phyloP scores from a whole-genome alignment of 2,797 vertebrate species.

The Squalus acanthias region DNA sequence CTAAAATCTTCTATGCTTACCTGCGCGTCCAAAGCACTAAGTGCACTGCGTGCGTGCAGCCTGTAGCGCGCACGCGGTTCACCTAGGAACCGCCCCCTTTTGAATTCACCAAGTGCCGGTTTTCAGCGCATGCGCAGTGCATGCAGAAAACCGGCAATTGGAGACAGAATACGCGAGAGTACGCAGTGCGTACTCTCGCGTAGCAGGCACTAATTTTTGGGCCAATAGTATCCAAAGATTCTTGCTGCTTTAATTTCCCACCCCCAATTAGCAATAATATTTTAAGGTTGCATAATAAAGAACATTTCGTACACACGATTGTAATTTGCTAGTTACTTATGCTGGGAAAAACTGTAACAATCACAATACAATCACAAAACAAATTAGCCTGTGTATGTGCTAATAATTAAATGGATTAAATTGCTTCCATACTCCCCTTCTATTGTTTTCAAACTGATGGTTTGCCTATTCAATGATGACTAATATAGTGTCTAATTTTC shows the following conservation, averaged over 20 bases:
- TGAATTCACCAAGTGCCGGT: no score
- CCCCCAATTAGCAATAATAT: neutral
- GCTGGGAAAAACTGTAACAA: neutral
- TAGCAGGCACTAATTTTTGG: no score
- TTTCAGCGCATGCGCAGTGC: no score
- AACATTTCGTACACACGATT: neutral
- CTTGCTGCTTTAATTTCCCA: neutral
- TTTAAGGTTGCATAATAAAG: neutral
- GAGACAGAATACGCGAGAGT: no score
- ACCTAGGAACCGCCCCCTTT: no score
- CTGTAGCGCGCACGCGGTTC: no score
- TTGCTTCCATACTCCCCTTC: neutral
- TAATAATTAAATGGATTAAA: neutral
- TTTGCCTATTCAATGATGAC: neutral
- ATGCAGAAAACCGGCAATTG: no score
- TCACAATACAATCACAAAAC: neutral
- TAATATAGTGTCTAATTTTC: neutral
- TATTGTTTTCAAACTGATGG: neutral
- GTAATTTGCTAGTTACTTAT: neutral
- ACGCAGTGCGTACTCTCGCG: no score
- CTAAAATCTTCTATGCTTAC: no score
- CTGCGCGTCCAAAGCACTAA: no score
- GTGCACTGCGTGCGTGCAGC: no score
- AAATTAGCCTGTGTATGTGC: neutral
- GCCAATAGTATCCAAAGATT: neutral